Conservation (phyloP, 1,140 invertebrate genomes). For the Scaptodrosophila lebanonensis region DNA sequence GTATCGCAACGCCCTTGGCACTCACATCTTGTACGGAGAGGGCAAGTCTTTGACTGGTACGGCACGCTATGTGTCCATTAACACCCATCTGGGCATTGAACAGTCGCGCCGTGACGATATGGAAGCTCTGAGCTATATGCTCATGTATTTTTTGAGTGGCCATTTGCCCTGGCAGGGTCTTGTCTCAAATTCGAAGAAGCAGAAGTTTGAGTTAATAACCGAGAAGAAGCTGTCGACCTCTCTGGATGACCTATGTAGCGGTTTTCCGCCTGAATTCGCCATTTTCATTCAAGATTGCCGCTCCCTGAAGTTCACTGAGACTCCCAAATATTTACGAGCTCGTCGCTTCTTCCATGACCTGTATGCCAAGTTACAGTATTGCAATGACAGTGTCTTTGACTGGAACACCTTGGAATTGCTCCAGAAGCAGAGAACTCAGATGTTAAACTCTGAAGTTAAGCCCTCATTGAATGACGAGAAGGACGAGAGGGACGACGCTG, state of each 20-base stretch:
- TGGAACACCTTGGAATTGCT: constrained; percentile 94
- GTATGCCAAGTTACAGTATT: constrained; percentile 97
- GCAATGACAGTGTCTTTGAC: constrained; percentile 98
- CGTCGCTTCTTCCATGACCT: constrained; percentile 92
- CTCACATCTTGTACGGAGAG: constrained; percentile 92
- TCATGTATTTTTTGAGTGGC: constrained; percentile 96
- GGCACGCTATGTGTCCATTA: constrained; percentile 96
- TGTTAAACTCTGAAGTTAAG: too few relatives aligned
- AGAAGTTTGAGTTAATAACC: constrained; percentile 96
- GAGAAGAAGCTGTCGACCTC: constrained; percentile 97
- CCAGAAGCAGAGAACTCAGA: background rate
- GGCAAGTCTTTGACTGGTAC: constrained; percentile 97
- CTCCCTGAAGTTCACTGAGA: constrained; percentile 94
- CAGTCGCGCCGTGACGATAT: constrained; percentile 94
- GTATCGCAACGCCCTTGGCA: constrained; percentile 88
- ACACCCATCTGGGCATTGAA: constrained; percentile 93
- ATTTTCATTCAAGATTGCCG: constrained; percentile 97
- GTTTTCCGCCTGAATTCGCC: constrained; percentile 95
- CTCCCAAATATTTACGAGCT: constrained; percentile 96
- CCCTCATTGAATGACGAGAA: background rate
- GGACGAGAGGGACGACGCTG: background rate
- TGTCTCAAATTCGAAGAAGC: constrained; percentile 91
- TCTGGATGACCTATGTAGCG: constrained; percentile 93
- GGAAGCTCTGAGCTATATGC: constrained; percentile 95
- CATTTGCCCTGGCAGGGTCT: constrained; percentile 94